These are phyloP conservation scores for Acomys russatus DNA, from an alignment of 2,797 vertebrate genomes.

Conservation along the genomic window DNA sequence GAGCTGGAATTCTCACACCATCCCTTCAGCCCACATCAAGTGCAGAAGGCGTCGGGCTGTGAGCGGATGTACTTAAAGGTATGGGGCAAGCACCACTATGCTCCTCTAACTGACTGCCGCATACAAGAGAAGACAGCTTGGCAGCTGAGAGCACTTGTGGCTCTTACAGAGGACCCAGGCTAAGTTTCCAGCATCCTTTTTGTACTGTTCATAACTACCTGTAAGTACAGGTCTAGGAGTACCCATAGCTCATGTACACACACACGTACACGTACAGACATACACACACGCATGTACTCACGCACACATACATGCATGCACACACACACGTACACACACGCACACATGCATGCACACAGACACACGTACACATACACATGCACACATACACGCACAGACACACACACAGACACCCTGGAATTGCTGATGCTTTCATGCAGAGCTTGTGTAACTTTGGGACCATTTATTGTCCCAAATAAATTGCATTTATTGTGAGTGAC, in stretches of 20 bases:
- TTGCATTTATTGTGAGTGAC: not conserved
- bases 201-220: not conserved
- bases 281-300: no score
- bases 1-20: not conserved
- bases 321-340: no score
- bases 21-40: not conserved
- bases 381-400: no score
- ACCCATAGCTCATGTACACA: no score
- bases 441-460: not conserved
- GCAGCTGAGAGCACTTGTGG: not conserved
- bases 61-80: not conserved
- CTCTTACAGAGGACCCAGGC: not conserved
- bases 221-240: not conserved
- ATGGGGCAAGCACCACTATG: rapidly evolving
- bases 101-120: not conserved
- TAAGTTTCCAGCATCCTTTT: not conserved
- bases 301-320: no score
- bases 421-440: no score
- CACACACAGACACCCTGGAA: no score
- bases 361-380: no score
- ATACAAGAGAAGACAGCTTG: not conserved
- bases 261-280: no score
- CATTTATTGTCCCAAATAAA: not conserved
- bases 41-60: not conserved
- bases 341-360: no score